A percentile compares a stretch with the other conserved stretches of the same genome.
These are phyloP conservation scores for Tetramorium simillimum DNA, from an alignment of 1,140 invertebrate genomes.

Conservation along the genomic window DNA sequence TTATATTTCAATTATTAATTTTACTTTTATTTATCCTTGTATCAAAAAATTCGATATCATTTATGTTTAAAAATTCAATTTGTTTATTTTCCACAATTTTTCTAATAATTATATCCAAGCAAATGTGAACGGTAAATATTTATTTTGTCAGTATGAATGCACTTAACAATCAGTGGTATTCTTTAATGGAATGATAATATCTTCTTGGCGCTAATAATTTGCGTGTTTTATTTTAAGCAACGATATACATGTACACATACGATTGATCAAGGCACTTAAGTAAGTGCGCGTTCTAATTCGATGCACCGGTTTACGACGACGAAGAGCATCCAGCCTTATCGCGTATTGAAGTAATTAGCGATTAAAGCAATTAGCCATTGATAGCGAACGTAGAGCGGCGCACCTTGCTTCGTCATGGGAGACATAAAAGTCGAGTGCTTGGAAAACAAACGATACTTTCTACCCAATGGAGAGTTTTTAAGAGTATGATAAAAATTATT, in stretches of 20 bases:
- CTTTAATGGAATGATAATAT: background rate
- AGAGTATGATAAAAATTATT: slow-evolving; percentile 6
- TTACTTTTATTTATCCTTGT: background rate
- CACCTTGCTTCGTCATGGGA: slow-evolving; percentile 38
- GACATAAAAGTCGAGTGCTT: slow-evolving; percentile 24
- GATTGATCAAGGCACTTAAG: slow-evolving; percentile 28
- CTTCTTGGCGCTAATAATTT: slow-evolving; percentile 1
- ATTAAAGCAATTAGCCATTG: slow-evolving; percentile 65
- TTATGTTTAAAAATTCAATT: background rate
- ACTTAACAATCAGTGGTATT: background rate
- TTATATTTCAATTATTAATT: background rate
- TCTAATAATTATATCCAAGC: background rate
- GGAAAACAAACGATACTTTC: slow-evolving; percentile 17
- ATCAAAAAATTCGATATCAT: background rate
- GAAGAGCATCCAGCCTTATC: slow-evolving; percentile 56
- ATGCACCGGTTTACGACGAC: slow-evolving; percentile 31
- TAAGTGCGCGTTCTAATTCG: slow-evolving; percentile 58
- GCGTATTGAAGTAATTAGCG: slow-evolving; percentile 65
- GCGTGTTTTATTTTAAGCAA: slow-evolving; percentile 26
- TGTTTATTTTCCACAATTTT: background rate
- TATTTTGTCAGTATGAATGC: background rate
- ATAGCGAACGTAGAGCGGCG: slow-evolving; percentile 46
- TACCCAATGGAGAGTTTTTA: background rate
- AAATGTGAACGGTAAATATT: background rate
- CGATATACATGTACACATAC: background rate